Evolutionary conservation across 1,140 invertebrate species (phyloP).

Genomic region (Ladona fulva): DNA sequence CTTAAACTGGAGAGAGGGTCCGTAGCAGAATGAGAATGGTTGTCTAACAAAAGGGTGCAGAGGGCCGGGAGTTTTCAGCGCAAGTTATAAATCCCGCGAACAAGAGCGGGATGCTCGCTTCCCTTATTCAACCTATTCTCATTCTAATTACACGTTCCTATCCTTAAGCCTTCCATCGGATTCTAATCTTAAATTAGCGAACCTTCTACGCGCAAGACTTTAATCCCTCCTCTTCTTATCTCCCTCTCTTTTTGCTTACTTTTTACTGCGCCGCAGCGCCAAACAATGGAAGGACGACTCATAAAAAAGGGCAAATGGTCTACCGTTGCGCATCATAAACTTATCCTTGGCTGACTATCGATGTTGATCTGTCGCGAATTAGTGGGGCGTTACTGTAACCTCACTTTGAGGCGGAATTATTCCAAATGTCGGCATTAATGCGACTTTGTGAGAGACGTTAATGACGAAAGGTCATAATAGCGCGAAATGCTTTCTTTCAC

Average conservation of each 20-base stretch:
- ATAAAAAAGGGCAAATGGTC: neutral
- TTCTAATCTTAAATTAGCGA: neutral
- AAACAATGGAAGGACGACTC: neutral
- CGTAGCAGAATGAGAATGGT: too few relatives aligned
- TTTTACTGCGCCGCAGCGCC: neutral
- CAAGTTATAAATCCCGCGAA: too few relatives aligned
- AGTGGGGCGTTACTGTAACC: neutral
- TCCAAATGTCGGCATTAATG: too few relatives aligned
- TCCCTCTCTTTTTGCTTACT: too few relatives aligned
- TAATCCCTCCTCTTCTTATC: too few relatives aligned
- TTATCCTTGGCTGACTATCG: neutral
- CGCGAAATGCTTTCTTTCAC: too few relatives aligned
- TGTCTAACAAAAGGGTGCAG: too few relatives aligned
- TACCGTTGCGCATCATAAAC: neutral
- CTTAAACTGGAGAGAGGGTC: too few relatives aligned
- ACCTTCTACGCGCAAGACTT: neutral
- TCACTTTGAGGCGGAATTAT: neutral
- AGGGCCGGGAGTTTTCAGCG: too few relatives aligned
- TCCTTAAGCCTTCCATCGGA: constrained; percentile 5
- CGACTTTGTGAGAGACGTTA: too few relatives aligned
- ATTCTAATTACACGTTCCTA: neutral
- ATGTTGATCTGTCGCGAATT: neutral
- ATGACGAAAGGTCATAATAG: too few relatives aligned
- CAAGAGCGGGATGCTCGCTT: too few relatives aligned
- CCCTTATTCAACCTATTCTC: neutral